Conservation (phyloP, 2,888 invertebrate genomes). For the Zaprionus obscuricornis region DNA sequence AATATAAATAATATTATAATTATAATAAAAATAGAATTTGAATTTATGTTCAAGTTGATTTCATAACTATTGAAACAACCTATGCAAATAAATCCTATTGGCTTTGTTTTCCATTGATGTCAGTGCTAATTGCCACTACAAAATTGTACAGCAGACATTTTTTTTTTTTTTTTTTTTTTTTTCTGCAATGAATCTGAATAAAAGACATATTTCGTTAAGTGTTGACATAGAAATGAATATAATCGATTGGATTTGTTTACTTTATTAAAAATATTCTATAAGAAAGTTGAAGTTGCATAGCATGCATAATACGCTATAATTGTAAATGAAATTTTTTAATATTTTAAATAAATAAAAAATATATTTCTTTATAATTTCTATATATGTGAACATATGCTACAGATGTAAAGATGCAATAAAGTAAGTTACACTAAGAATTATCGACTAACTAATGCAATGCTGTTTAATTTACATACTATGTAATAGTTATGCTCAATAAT, state of each 20-base stretch:
- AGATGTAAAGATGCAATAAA: too few species aligned
- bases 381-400: too few species aligned
- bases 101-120: conserved; percentile 36
- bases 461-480: neutral
- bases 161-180: conserved; percentile 2
- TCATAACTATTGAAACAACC: too few species aligned
- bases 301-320: too few species aligned
- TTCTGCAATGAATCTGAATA: conserved; percentile 21
- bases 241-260: conserved; percentile 2
- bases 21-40: too few species aligned
- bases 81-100: conserved; percentile 27
- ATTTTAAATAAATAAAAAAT: too few species aligned
- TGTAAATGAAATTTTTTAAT: too few species aligned
- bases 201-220: conserved; percentile 28
- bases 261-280: neutral
- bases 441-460: neutral
- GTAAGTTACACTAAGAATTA: too few species aligned
- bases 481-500: neutral
- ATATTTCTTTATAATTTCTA: too few species aligned
- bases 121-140: conserved; percentile 66
- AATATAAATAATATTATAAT: too few species aligned
- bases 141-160: conserved; percentile 19
- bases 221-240: conserved; percentile 20
- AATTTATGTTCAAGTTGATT: too few species aligned
- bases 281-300: neutral